Conservation (phyloP, 2,113 vertebrate genomes). For the Centrocercus urophasianus region DNA sequence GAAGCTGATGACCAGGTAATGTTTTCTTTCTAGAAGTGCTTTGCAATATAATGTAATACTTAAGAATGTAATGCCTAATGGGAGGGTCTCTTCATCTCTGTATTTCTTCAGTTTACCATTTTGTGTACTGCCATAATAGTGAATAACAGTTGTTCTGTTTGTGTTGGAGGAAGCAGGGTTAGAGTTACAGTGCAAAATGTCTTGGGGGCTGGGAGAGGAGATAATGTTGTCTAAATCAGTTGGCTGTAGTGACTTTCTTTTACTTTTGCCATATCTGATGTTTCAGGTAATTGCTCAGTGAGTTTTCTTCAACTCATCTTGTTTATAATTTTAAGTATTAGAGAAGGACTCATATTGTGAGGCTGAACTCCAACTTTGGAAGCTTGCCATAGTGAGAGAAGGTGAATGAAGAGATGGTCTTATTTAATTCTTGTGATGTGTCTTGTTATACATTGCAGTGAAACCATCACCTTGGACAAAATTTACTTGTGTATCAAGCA, state of each 20-base stretch:
- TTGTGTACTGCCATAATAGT: background rate
- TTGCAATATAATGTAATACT: background rate
- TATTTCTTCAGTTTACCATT: background rate
- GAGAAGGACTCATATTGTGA: background rate
- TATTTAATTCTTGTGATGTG: background rate
- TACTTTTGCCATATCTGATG: rapidly evolving
- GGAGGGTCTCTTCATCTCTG: background rate
- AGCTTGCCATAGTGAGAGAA: background rate
- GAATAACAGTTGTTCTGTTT: background rate
- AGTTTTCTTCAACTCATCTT: background rate
- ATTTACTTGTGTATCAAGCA: background rate
- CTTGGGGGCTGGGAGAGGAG: background rate
- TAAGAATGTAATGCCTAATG: background rate
- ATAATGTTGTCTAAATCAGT: background rate
- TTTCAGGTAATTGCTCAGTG: background rate
- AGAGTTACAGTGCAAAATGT: background rate
- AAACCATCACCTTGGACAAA: background rate
- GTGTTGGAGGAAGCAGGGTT: background rate
- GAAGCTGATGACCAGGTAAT: background rate
- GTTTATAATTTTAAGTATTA: background rate
- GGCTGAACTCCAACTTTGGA: background rate
- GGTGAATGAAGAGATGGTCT: background rate
- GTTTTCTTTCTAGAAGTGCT: background rate
- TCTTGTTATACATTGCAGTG: background rate
- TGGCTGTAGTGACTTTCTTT: background rate